Conservation (phyloP, 2,113 vertebrate genomes). For the Rissa tridactyla region DNA sequence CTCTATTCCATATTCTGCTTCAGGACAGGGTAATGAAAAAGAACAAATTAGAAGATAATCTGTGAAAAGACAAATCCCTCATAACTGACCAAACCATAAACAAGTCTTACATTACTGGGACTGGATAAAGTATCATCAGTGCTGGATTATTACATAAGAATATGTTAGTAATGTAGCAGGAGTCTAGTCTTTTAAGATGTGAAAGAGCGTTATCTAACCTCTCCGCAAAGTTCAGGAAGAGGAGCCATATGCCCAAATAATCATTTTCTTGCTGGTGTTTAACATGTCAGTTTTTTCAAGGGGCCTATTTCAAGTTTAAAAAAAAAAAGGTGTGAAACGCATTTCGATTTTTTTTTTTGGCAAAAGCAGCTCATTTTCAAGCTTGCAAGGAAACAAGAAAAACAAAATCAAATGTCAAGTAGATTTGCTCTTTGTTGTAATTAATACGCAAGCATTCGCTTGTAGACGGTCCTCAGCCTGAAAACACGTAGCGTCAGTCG, state of each 20-base stretch:
- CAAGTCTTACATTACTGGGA: background rate
- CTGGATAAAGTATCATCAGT: conserved; percentile 4
- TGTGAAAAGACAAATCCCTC: background rate
- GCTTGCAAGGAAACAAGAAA: conserved; percentile 58
- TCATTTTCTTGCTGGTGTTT: conserved; percentile 60
- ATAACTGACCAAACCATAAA: background rate
- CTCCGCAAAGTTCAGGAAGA: conserved; percentile 57
- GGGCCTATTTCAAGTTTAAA: conserved; percentile 39
- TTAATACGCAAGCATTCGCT: conserved; percentile 48
- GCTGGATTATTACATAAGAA: conserved; percentile 46
- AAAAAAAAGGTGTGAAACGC: conserved; percentile 53
- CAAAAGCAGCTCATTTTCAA: conserved; percentile 65
- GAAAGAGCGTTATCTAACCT: conserved; percentile 64
- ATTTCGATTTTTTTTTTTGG: conserved; percentile 31
- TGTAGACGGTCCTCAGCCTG: conserved; percentile 25
- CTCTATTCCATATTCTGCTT: background rate
- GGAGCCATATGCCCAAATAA: conserved; percentile 69
- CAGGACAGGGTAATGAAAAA: background rate
- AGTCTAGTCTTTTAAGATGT: conserved; percentile 60
- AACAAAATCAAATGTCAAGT: conserved; percentile 72
- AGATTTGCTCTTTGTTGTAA: conserved; percentile 70
- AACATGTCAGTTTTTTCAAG: conserved; percentile 56
- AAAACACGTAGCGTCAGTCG: background rate
- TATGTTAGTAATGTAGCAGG: conserved; percentile 49
- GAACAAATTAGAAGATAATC: conserved; percentile 15